Conservation (phyloP, 2,888 invertebrate species). For the Drosophila nr. fundita region DNA sequence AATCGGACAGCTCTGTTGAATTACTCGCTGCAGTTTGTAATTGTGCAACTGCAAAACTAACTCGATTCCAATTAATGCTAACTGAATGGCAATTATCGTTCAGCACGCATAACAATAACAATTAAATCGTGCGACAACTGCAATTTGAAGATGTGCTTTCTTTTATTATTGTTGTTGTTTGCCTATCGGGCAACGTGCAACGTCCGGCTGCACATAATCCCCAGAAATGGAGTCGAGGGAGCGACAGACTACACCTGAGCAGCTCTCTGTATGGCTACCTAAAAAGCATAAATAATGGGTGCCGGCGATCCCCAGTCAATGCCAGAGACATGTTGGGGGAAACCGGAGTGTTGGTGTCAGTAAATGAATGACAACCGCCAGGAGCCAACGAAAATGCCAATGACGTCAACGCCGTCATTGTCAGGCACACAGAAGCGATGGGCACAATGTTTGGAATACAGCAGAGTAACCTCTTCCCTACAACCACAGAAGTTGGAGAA, state of each 20-base stretch:
- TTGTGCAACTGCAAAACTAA: constrained; percentile 7
- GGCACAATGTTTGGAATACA: constrained; percentile 47
- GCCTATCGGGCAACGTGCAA: constrained; percentile 41
- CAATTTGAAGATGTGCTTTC: constrained; percentile 73
- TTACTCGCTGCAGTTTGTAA: constrained; percentile 14
- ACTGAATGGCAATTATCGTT: constrained; percentile 64
- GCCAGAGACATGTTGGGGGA: background rate
- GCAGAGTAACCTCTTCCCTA: constrained; percentile 22
- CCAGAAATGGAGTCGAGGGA: constrained; percentile 17
- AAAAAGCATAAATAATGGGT: constrained; percentile 78
- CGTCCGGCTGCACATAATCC: constrained; percentile 13
- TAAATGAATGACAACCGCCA: constrained; percentile 74
- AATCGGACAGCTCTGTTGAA: background rate
- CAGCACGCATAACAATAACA: constrained; percentile 74
- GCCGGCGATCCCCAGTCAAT: constrained; percentile 9
- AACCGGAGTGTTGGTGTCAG: constrained; percentile 12
- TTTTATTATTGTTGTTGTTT: background rate
- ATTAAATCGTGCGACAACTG: constrained; percentile 81
- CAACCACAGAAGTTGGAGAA: background rate
- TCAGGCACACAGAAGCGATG: constrained; percentile 35
- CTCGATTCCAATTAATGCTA: constrained; percentile 35
- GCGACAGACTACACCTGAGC: constrained; percentile 15
- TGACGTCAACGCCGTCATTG: constrained; percentile 79
- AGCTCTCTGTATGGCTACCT: constrained; percentile 44
- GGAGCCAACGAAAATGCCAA: constrained; percentile 67